A percentile compares a stretch with the other conserved stretches of the same genome.
These are phyloP conservation scores for Orchesella flavescens DNA, from an alignment of 2,888 invertebrate genomes.

Conservation along the genomic window DNA sequence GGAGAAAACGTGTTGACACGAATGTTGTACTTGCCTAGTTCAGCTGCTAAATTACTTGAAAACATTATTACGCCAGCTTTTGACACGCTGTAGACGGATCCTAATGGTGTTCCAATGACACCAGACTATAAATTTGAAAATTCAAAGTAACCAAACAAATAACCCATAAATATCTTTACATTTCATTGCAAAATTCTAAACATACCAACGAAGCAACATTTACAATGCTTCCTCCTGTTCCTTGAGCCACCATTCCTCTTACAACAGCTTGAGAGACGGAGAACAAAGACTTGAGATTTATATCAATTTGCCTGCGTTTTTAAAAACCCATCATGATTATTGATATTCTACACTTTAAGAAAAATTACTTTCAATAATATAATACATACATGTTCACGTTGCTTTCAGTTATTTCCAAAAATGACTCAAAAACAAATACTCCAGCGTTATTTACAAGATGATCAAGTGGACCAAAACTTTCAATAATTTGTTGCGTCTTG, in stretches of 20 bases:
- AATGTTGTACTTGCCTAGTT: slow-evolving; percentile 17
- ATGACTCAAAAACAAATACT: not conserved
- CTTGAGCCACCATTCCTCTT: slow-evolving; percentile 15
- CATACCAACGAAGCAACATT: slow-evolving; percentile 11
- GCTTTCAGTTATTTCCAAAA: not conserved
- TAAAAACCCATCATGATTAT: not conserved
- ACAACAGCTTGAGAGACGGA: slow-evolving; percentile 20
- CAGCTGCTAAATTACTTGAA: not conserved
- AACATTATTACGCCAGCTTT: slow-evolving; percentile 24
- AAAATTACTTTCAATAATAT: too few species aligned
- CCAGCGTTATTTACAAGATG: slow-evolving; percentile 47
- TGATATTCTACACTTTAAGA: not conserved
- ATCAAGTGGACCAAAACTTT: slow-evolving; percentile 26
- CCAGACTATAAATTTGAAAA: not conserved
- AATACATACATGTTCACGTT: not conserved
- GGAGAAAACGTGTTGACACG: slow-evolving; percentile 14
- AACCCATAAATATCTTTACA: too few species aligned
- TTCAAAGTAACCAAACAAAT: not conserved
- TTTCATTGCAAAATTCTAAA: not conserved
- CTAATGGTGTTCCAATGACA: not conserved
- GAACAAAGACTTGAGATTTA: slow-evolving; percentile 22
- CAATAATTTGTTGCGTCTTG: slow-evolving; percentile 11
- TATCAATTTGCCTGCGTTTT: not conserved
- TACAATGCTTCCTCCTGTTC: slow-evolving; percentile 17
- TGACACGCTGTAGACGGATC: not conserved